These are phyloP conservation scores for Pecten maximus DNA, from an alignment of 2,888 invertebrate genomes.

Conservation along the genomic window DNA sequence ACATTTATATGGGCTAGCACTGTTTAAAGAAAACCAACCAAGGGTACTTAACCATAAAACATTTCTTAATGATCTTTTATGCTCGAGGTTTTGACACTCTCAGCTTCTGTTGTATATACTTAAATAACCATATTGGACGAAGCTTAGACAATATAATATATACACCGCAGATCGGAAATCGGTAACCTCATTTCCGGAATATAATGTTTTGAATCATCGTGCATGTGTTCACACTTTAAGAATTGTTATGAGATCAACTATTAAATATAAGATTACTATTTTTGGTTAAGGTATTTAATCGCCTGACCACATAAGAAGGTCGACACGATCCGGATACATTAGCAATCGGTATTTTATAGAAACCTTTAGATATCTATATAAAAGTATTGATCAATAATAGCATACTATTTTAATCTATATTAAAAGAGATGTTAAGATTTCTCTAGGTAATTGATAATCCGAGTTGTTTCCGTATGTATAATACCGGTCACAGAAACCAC, in stretches of 20 bases:
- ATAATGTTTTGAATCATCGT: constrained; percentile 2
- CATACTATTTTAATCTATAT: no score
- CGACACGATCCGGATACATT: neutral
- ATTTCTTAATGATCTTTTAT: neutral
- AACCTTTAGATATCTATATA: no score
- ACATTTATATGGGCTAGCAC: neutral
- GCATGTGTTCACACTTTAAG: neutral
- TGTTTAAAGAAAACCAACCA: neutral
- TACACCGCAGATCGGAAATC: neutral
- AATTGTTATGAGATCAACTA: neutral
- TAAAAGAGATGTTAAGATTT: no score
- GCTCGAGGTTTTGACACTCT: neutral
- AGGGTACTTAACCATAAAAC: constrained; percentile 14
- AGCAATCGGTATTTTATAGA: neutral
- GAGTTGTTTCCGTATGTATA: no score
- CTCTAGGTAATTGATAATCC: no score
- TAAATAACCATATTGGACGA: neutral
- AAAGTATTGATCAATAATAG: no score
- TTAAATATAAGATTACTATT: neutral
- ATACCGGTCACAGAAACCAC: no score
- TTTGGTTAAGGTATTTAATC: neutral
- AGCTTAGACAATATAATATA: neutral
- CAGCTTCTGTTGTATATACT: neutral
- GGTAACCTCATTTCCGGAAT: constrained; percentile 25
- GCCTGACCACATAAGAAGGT: neutral